These are phyloP conservation scores for Megaustenia siamemsis DNA, from an alignment of 2,888 invertebrate genomes.

Conservation along the genomic window DNA sequence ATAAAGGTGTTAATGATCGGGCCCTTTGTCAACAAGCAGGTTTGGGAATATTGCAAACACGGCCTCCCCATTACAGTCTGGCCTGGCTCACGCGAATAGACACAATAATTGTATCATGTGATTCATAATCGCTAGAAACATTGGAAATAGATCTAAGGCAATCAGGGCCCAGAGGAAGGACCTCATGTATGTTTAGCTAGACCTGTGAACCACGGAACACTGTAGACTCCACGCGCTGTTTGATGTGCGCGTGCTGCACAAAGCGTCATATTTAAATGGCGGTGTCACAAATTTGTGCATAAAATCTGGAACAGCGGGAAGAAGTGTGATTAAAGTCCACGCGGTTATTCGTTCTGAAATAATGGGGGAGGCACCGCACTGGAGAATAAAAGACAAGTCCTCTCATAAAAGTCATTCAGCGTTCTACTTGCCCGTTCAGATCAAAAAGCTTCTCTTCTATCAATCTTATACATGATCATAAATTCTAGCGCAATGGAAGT, in stretches of 20 bases:
- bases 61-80: background rate
- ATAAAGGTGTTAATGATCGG: conserved; percentile 23
- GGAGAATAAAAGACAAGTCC: background rate
- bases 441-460: background rate
- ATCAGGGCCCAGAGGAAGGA: too few species aligned
- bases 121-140: background rate
- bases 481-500: background rate
- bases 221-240: background rate
- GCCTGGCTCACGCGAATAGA: background rate
- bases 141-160: background rate
- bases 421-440: background rate
- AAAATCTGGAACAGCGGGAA: background rate
- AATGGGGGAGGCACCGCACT: background rate
- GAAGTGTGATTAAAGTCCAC: conserved; percentile 1
- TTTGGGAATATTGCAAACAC: conserved; percentile 4
- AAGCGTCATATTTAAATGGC: conserved; percentile 10
- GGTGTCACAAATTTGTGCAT: background rate
- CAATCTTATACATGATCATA: background rate
- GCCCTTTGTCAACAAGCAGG: background rate
- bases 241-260: background rate
- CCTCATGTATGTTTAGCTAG: background rate
- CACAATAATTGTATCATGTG: background rate
- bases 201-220: background rate
- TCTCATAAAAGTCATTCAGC: background rate
- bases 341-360: conserved; percentile 5